Percentiles rank a stretch among this genome's conserved stretches.
These are phyloP conservation scores for Dascyllus trimaculatus DNA, from an alignment of 2,113 vertebrate species.

Conservation along the genomic window DNA sequence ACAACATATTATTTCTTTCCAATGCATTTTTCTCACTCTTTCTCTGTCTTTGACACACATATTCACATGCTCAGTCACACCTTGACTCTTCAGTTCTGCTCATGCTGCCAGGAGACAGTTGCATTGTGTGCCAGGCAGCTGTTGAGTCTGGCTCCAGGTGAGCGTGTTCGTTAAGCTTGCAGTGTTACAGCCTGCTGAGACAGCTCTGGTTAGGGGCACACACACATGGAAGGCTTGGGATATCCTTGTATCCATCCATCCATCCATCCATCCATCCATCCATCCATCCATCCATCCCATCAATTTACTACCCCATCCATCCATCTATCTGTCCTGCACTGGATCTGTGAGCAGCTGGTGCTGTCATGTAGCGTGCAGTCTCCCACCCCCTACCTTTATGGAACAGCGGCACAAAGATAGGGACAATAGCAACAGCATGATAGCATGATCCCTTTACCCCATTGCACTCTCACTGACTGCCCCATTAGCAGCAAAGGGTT, in stretches of 20 bases:
- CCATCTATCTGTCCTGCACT: slow-evolving; percentile 43
- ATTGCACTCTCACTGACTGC: slow-evolving; percentile 54
- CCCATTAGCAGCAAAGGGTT: slow-evolving; percentile 46
- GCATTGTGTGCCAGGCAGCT: slow-evolving; percentile 73
- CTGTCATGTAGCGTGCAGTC: slow-evolving; percentile 68
- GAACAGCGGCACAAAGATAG: slow-evolving; percentile 46
- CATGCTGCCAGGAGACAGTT: slow-evolving; percentile 55
- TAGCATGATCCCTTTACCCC: slow-evolving; percentile 62
- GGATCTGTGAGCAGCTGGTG: slow-evolving; percentile 75
- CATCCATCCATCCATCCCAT: slow-evolving; percentile 21
- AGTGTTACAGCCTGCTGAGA: slow-evolving; percentile 45
- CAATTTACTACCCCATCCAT: slow-evolving; percentile 41
- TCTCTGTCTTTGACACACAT: slow-evolving; percentile 29
- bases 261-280: slow-evolving; percentile 48
- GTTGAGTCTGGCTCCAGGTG: slow-evolving; percentile 81
- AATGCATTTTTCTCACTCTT: slow-evolving; percentile 2
- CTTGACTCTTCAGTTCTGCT: slow-evolving; percentile 33
- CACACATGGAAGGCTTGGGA: slow-evolving; percentile 15
- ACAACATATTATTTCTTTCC: neutral
- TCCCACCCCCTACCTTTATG: slow-evolving; percentile 30
- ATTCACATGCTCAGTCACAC: slow-evolving; percentile 39
- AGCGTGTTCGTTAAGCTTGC: slow-evolving; percentile 66
- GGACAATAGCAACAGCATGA: slow-evolving; percentile 72
- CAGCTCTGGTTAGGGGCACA: slow-evolving; percentile 35
- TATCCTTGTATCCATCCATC: slow-evolving; percentile 37